Conservation (phyloP, 2,113 vertebrate species). For the Centropus unirufus region DNA sequence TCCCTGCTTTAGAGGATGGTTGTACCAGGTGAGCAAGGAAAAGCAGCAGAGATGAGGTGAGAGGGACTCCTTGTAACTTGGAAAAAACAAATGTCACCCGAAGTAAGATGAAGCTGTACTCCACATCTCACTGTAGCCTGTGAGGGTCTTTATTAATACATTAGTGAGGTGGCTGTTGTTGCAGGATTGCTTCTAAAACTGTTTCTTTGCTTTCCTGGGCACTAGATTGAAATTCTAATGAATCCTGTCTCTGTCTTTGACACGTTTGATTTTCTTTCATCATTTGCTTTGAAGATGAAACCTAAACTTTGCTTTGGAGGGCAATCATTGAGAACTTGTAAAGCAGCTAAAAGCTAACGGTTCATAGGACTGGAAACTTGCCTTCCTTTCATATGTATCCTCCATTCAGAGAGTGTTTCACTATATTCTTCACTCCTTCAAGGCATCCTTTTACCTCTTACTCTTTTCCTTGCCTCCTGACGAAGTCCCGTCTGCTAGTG, state of each 20-base stretch:
- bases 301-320: background rate
- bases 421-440: background rate
- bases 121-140: background rate
- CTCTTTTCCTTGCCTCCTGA: accelerated
- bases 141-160: background rate
- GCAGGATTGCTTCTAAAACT: background rate
- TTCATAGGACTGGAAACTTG: background rate
- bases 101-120: background rate
- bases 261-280: background rate
- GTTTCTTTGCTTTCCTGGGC: background rate
- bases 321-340: background rate
- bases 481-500: background rate
- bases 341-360: background rate
- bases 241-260: background rate
- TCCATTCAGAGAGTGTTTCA: background rate
- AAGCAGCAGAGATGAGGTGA: background rate
- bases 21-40: background rate
- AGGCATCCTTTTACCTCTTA: background rate
- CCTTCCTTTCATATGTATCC: background rate
- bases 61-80: background rate
- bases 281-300: slow-evolving; percentile 19
- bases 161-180: background rate
- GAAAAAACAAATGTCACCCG: background rate
- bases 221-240: background rate
- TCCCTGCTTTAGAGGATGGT: background rate